These are phyloP conservation scores for Zaprionus lineosus DNA, from an alignment of 2,888 invertebrate species.

Conservation along the genomic window DNA sequence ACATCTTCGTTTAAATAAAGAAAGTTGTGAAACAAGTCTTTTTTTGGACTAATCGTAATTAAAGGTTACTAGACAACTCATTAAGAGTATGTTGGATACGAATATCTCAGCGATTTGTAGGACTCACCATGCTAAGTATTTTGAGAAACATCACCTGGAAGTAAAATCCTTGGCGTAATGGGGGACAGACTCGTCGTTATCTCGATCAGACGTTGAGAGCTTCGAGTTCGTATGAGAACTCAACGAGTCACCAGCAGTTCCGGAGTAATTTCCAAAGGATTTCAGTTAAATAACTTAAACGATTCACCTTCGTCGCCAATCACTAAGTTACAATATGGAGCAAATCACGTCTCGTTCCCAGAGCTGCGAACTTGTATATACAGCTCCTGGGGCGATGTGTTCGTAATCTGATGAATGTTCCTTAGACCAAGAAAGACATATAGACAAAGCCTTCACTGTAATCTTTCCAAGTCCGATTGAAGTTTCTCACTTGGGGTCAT, in stretches of 20 bases:
- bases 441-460: slow-evolving; percentile 21
- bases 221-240: background rate
- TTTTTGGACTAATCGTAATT: no score
- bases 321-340: slow-evolving; percentile 11
- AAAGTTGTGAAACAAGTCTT: no score
- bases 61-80: no score
- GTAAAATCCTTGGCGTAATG: no score
- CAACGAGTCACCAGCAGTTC: slow-evolving; percentile 13
- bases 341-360: background rate
- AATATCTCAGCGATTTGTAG: no score
- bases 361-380: slow-evolving; percentile 4
- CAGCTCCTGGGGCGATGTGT: slow-evolving; percentile 12
- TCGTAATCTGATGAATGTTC: slow-evolving; percentile 13
- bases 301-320: slow-evolving; percentile 10
- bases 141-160: no score
- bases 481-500: no score
- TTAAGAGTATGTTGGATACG: no score
- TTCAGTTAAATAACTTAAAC: slow-evolving; percentile 2
- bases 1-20: no score
- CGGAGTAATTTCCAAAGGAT: slow-evolving; percentile 6
- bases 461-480: slow-evolving; percentile 8
- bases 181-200: no score
- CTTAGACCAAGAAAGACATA: slow-evolving; percentile 20
- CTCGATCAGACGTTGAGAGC: slow-evolving; percentile 17
- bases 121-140: no score